phyloP scores from a whole-genome alignment of 1,140 invertebrate genomes.

The Platyscapa corneri region DNA sequence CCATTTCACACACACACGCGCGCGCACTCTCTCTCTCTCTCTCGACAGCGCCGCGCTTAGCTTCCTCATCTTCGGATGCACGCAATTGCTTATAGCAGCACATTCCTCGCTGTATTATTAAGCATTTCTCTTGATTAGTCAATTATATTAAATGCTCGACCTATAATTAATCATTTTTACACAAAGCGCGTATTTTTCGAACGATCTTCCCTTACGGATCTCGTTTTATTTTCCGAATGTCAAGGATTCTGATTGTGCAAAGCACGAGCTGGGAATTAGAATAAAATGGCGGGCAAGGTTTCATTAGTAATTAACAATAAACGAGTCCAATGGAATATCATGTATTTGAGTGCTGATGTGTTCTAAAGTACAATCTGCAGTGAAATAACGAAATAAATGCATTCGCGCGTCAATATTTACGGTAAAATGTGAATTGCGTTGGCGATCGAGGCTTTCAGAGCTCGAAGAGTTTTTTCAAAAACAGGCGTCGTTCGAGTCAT shows the following conservation, averaged over 20 bases:
- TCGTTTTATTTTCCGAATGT: too few relatives aligned
- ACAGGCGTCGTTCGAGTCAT: too few relatives aligned
- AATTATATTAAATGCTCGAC: constrained; percentile 31
- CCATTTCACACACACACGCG: not conserved
- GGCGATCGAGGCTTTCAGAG: too few relatives aligned
- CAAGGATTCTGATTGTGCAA: not conserved
- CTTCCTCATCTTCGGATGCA: constrained; percentile 28
- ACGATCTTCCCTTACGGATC: not conserved
- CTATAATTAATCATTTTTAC: constrained; percentile 45
- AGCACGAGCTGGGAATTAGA: not conserved
- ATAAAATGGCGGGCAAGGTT: not conserved
- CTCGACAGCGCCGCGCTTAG: constrained; percentile 9
- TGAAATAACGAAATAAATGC: too few relatives aligned
- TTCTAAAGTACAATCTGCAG: too few relatives aligned
- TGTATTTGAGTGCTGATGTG: too few relatives aligned
- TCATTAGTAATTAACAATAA: not conserved
- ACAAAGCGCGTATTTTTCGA: constrained; percentile 3
- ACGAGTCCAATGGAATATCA: not conserved
- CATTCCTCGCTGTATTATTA: constrained; percentile 41
- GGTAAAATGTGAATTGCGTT: too few relatives aligned
- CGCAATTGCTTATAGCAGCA: constrained; percentile 44
- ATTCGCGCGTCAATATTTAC: too few relatives aligned
- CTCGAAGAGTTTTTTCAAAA: too few relatives aligned
- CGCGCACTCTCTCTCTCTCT: not conserved
- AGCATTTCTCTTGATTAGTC: constrained; percentile 49